Conservation (phyloP, 2,113 vertebrate species). For the Ancistrus triradiatus region DNA sequence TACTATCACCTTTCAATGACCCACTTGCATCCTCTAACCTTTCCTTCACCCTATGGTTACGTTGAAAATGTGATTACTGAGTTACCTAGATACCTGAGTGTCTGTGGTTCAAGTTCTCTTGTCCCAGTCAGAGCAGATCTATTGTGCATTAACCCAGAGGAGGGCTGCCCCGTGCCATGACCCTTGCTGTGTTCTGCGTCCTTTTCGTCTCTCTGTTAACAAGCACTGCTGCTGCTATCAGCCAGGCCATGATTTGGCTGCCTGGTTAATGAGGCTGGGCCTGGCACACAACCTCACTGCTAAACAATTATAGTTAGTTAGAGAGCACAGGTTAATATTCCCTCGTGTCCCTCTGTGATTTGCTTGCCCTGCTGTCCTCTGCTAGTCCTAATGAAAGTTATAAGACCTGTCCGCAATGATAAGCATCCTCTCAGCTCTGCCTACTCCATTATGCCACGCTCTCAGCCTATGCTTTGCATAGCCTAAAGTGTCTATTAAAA, state of each 20-base stretch:
- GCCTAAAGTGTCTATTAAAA: slow-evolving; percentile 99
- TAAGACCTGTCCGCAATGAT: slow-evolving; percentile 97
- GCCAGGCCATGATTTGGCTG: slow-evolving; percentile 85
- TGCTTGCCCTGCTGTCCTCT: slow-evolving; percentile 81
- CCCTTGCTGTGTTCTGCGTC: slow-evolving; percentile 46
- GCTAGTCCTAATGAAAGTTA: slow-evolving; percentile 97
- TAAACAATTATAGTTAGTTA: slow-evolving; percentile 97
- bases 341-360: slow-evolving; percentile 82
- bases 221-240: slow-evolving; percentile 71
- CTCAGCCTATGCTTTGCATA: slow-evolving; percentile 99
- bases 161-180: slow-evolving; percentile 53
- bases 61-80: neutral
- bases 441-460: slow-evolving; percentile 87
- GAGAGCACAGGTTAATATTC: slow-evolving; percentile 98
- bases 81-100: neutral
- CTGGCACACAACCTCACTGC: slow-evolving; percentile 85
- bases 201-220: slow-evolving; percentile 58
- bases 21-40: slow-evolving; percentile 7
- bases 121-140: slow-evolving; percentile 5
- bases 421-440: slow-evolving; percentile 93
- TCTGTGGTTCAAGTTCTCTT: slow-evolving; percentile 18
- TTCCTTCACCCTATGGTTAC: neutral
- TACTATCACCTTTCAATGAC: neutral
- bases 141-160: slow-evolving; percentile 53
- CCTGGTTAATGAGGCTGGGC: slow-evolving; percentile 89